Evolutionary conservation across 2,113 vertebrate species (phyloP).

Genomic region (Zosterops borbonicus): DNA sequence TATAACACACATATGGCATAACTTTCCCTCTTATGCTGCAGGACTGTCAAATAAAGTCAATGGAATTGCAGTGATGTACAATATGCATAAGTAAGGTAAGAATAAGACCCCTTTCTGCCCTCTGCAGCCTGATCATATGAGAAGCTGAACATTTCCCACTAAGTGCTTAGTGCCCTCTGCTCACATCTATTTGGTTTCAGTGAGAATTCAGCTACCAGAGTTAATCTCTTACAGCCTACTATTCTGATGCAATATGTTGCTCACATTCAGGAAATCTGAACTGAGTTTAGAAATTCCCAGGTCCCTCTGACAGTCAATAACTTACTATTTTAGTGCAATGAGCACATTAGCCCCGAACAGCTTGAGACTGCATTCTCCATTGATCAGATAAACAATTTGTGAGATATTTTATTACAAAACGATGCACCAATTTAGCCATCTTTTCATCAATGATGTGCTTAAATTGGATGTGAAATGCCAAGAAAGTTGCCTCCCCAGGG

Average conservation of each 20-base stretch:
- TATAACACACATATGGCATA: neutral
- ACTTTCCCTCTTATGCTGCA: neutral
- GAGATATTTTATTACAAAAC: slow-evolving; percentile 81
- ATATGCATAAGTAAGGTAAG: neutral
- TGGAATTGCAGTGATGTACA: neutral
- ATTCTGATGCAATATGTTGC: neutral
- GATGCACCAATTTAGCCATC: slow-evolving; percentile 70
- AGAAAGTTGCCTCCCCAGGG: slow-evolving; percentile 75
- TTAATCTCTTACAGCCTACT: neutral
- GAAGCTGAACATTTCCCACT: neutral
- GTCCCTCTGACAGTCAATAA: slow-evolving; percentile 76
- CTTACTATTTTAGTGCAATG: slow-evolving; percentile 81
- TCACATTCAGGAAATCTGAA: slow-evolving; percentile 69
- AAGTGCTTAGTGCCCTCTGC: neutral
- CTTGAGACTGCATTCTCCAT: slow-evolving; percentile 81
- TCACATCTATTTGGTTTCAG: slow-evolving; percentile 27
- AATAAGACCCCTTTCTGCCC: neutral
- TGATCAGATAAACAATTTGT: slow-evolving; percentile 88
- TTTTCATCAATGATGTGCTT: slow-evolving; percentile 80
- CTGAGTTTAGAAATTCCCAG: slow-evolving; percentile 64
- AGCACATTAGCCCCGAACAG: slow-evolving; percentile 85
- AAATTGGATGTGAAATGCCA: slow-evolving; percentile 75
- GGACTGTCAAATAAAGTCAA: neutral
- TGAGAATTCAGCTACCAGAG: neutral
- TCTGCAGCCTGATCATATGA: neutral